Conservation (phyloP, 2,888 invertebrate species). For the Oithona nana region DNA sequence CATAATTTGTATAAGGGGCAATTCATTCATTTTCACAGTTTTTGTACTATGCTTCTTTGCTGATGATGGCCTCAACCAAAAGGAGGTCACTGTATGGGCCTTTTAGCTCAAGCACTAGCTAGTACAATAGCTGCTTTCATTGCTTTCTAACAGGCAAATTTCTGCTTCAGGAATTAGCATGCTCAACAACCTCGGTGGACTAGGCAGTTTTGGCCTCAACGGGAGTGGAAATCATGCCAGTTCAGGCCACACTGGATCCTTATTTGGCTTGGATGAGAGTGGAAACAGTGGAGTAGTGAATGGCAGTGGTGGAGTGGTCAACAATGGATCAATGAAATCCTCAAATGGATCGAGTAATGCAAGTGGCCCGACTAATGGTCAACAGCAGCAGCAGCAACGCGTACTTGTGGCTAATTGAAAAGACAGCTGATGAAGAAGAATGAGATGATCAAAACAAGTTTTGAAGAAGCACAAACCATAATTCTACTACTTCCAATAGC, state of each 20-base stretch:
- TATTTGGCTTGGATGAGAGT: background rate
- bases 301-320: background rate
- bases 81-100: no score
- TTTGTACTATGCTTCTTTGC: no score
- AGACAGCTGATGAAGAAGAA: background rate
- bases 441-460: no score
- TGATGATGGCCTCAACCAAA: no score
- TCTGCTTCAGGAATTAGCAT: background rate
- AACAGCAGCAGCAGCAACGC: background rate
- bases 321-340: background rate
- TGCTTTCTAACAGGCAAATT: background rate
- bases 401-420: slow-evolving; percentile 1
- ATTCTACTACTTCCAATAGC: no score
- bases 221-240: background rate
- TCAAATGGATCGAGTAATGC: background rate
- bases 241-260: background rate
- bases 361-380: background rate
- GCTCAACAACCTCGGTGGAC: background rate
- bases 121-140: background rate
- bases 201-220: background rate
- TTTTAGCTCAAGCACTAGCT: background rate
- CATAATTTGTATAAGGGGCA: no score
- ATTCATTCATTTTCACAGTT: no score
- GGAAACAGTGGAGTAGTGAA: background rate
- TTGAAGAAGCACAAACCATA: no score